Conservation (phyloP, 2,797 vertebrate genomes). For the Petrocephalus sullivani region DNA sequence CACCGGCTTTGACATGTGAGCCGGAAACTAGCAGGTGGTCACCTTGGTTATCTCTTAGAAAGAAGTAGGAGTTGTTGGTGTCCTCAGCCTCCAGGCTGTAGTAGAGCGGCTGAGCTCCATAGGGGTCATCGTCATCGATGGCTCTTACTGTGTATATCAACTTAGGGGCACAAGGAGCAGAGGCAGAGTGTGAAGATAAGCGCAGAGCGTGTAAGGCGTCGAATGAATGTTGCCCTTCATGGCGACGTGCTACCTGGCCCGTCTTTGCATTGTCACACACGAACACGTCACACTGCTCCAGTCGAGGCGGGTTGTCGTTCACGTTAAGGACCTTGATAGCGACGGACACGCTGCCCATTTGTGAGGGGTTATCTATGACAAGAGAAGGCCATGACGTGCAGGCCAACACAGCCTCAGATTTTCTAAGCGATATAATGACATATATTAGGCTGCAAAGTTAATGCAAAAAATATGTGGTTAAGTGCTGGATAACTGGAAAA, state of each 20-base stretch:
- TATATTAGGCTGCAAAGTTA: not conserved
- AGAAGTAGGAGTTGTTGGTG: slow-evolving; percentile 71
- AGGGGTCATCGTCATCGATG: slow-evolving; percentile 66
- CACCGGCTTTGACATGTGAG: not conserved
- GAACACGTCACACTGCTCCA: slow-evolving; percentile 66
- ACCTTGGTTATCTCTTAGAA: slow-evolving; percentile 74
- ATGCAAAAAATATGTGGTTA: not conserved
- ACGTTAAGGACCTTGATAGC: slow-evolving; percentile 66
- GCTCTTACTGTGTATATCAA: slow-evolving; percentile 73
- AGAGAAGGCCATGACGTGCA: not conserved
- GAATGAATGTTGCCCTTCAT: not conserved
- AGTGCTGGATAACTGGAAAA: not conserved
- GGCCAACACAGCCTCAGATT: not conserved
- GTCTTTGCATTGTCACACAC: slow-evolving; percentile 70
- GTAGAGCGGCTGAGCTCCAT: slow-evolving; percentile 64
- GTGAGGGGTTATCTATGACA: slow-evolving; percentile 62
- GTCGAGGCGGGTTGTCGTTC: slow-evolving; percentile 68
- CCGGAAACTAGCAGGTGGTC: slow-evolving; percentile 31
- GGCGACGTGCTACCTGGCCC: slow-evolving; percentile 60
- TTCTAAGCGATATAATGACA: not conserved
- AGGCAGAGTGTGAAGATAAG: not conserved
- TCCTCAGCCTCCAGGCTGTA: slow-evolving; percentile 69
- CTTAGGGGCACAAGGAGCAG: slow-evolving; percentile 44
- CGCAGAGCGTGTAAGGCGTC: not conserved
- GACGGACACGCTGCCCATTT: slow-evolving; percentile 66